A percentile compares a stretch with the other conserved stretches of the same genome.
Evolutionary conservation across 2,797 vertebrate genomes (phyloP).

Genomic region (Hoplostethus atlanticus): DNA sequence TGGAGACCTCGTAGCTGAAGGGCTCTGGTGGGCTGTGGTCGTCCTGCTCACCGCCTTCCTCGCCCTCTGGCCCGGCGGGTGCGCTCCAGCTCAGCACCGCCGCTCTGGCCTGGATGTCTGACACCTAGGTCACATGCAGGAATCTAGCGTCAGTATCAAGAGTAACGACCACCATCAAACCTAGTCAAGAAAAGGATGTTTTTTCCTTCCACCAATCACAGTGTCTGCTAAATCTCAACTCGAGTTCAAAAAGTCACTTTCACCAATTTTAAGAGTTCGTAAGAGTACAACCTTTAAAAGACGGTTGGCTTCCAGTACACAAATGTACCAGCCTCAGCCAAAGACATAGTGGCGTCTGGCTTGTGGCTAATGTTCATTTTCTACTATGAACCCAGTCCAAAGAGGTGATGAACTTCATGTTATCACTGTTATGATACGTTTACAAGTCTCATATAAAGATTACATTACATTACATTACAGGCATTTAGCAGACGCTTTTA

Average conservation of each 20-base stretch:
- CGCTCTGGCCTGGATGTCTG: conserved; percentile 91
- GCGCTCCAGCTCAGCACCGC: conserved; percentile 88
- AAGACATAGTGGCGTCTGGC: too few relatives aligned
- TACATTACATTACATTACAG: too few relatives aligned
- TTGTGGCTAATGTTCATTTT: too few relatives aligned
- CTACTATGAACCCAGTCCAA: not conserved
- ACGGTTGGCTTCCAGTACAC: too few relatives aligned
- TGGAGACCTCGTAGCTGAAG: conserved; percentile 89
- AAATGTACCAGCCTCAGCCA: too few relatives aligned
- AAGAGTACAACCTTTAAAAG: too few relatives aligned
- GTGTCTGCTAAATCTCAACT: not conserved
- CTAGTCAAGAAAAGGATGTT: not conserved
- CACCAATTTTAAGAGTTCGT: not conserved
- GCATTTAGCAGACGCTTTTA: too few relatives aligned
- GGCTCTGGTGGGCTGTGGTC: conserved; percentile 76
- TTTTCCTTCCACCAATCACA: not conserved
- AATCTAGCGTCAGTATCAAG: conserved; percentile 9
- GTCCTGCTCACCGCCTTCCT: conserved; percentile 76
- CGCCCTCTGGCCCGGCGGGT: conserved; percentile 81
- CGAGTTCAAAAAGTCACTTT: too few relatives aligned
- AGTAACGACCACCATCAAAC: conserved; percentile 1
- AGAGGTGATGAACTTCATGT: not conserved
- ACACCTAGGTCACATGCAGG: conserved; percentile 81
- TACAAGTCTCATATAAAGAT: not conserved
- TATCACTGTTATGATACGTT: not conserved